These are phyloP conservation scores for Charaxes varanes DNA, from an alignment of 1,140 invertebrate genomes.

Conservation along the genomic window DNA sequence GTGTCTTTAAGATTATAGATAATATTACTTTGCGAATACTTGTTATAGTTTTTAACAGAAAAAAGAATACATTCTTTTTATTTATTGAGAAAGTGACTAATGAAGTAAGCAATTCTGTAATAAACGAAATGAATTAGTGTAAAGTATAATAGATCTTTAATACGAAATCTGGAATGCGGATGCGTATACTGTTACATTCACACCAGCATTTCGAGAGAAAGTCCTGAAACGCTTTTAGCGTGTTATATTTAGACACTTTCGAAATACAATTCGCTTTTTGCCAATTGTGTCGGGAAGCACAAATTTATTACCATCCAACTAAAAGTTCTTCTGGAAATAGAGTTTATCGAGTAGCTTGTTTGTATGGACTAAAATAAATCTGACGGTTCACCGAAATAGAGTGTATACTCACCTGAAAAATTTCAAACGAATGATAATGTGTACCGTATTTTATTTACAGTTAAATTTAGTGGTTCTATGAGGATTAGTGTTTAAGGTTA, in stretches of 20 bases:
- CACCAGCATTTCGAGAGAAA: slow-evolving; percentile 29
- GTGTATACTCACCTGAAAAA: slow-evolving; percentile 10
- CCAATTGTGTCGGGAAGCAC: slow-evolving; percentile 37
- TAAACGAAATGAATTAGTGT: too few species aligned
- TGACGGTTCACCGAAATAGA: slow-evolving; percentile 20
- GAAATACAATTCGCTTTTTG: slow-evolving; percentile 40
- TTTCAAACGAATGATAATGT: slow-evolving; percentile 7
- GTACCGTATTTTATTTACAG: not conserved
- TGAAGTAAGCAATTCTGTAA: too few species aligned
- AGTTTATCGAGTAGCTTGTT: slow-evolving; percentile 34
- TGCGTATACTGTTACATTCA: slow-evolving; percentile 11
- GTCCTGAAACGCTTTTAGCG: slow-evolving; percentile 26
- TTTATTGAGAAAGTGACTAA: too few species aligned
- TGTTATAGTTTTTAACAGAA: too few species aligned
- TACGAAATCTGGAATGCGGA: slow-evolving; percentile 27
- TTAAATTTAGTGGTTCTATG: not conserved
- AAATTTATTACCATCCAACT: slow-evolving; percentile 31
- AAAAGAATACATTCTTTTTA: too few species aligned
- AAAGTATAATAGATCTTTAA: too few species aligned
- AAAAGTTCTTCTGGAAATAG: slow-evolving; percentile 34
- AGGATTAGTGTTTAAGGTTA: not conserved
- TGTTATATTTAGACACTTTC: slow-evolving; percentile 34
- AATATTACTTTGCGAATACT: too few species aligned
- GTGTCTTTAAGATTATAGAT: too few species aligned
- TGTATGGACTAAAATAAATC: slow-evolving; percentile 26